phyloP scores from a whole-genome alignment of 2,113 vertebrate genomes.

The Microtus montanus region DNA sequence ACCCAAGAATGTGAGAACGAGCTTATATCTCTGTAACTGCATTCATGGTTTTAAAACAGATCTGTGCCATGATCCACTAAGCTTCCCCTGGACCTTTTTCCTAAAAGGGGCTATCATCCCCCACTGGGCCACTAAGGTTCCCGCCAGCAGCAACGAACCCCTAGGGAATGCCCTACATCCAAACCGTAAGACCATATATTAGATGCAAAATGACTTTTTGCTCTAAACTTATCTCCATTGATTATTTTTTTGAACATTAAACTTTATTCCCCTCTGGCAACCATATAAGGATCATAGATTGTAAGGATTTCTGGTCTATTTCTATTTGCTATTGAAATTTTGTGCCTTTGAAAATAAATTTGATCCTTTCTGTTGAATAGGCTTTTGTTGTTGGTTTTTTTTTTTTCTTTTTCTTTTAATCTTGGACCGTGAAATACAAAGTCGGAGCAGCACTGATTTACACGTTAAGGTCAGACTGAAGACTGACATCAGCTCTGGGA shows the following conservation, averaged over 20 bases:
- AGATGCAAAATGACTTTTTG: background rate
- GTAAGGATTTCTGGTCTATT: background rate
- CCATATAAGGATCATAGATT: background rate
- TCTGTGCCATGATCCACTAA: background rate
- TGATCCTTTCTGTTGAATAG: background rate
- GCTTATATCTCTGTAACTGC: background rate
- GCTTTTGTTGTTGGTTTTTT: background rate
- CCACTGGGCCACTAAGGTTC: too few relatives aligned
- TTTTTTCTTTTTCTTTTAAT: background rate
- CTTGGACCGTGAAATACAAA: slow-evolving; percentile 24
- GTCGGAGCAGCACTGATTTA: slow-evolving; percentile 32
- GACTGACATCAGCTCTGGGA: background rate
- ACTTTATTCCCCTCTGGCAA: background rate
- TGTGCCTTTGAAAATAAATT: slow-evolving; percentile 46
- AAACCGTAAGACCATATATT: background rate
- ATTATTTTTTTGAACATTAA: background rate
- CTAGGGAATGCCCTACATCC: rapidly evolving
- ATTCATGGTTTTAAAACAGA: background rate
- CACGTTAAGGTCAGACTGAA: slow-evolving; percentile 43
- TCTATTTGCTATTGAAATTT: slow-evolving; percentile 12
- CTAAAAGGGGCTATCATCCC: background rate
- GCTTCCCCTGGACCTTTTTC: too few relatives aligned
- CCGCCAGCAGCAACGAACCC: background rate
- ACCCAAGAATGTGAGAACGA: too few relatives aligned
- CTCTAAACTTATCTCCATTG: background rate